Evolutionary conservation across 2,888 invertebrate genomes (phyloP).

Genomic region (Philopedon plagiatum): DNA sequence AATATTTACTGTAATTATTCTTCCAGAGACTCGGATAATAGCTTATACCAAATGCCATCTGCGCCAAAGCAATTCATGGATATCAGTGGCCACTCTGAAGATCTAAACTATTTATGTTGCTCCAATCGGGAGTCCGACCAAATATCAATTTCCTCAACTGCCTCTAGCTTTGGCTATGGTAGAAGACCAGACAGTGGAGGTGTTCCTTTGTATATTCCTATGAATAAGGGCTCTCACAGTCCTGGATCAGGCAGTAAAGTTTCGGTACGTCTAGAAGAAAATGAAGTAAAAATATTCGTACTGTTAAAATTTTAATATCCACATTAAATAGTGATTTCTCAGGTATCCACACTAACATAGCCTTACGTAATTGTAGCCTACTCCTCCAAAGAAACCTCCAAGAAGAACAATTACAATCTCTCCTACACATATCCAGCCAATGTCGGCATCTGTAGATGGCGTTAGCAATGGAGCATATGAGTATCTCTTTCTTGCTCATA

Average conservation of each 20-base stretch:
- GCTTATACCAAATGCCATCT: slow-evolving; percentile 73
- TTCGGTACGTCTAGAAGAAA: slow-evolving; percentile 70
- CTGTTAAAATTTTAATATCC: too few species aligned
- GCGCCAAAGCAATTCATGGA: slow-evolving; percentile 73
- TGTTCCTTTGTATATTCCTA: slow-evolving; percentile 72
- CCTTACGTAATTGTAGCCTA: slow-evolving; percentile 77
- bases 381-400: slow-evolving; percentile 92
- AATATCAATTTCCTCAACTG: slow-evolving; percentile 74
- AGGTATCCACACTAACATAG: too few species aligned
- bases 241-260: slow-evolving; percentile 75
- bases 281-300: too few species aligned
- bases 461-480: slow-evolving; percentile 77
- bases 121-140: slow-evolving; percentile 73
- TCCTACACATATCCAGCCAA: slow-evolving; percentile 81
- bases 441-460: slow-evolving; percentile 73
- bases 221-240: slow-evolving; percentile 72
- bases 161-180: slow-evolving; percentile 73
- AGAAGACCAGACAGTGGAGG: slow-evolving; percentile 70
- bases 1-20: slow-evolving; percentile 53
- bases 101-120: slow-evolving; percentile 69
- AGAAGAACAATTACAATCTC: slow-evolving; percentile 88
- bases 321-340: too few species aligned
- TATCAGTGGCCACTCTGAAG: slow-evolving; percentile 73
- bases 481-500: slow-evolving; percentile 76
- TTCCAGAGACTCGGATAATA: slow-evolving; percentile 74